Evolutionary conservation across 2,888 invertebrate genomes (phyloP).

Genomic region (Apeira syringaria): DNA sequence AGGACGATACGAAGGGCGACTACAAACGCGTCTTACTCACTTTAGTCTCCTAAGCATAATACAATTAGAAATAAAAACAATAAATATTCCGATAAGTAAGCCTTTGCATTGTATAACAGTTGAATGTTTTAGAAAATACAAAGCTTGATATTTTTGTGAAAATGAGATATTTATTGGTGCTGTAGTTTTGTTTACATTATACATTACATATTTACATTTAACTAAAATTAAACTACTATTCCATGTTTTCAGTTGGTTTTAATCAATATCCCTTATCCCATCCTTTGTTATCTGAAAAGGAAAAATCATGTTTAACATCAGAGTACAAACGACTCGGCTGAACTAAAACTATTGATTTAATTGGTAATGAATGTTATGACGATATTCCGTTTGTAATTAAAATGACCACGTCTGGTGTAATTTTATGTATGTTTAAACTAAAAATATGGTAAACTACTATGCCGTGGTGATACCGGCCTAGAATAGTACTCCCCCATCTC

Average conservation of each 20-base stretch:
- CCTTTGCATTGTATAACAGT: conserved; percentile 76
- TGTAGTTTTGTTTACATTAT: conserved; percentile 80
- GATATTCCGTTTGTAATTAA: no score
- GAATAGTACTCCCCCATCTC: no score
- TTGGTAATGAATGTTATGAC: no score
- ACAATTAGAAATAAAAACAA: conserved; percentile 38
- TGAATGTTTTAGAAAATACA: conserved; percentile 54
- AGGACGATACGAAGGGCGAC: conserved; percentile 89
- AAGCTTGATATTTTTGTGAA: conserved; percentile 81
- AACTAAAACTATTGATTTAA: no score
- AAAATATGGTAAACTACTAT: no score
- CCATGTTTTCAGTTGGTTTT: conserved; percentile 61
- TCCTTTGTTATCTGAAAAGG: conserved; percentile 73
- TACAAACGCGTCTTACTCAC: conserved; percentile 87
- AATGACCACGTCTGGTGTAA: no score
- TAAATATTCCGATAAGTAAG: conserved; percentile 62
- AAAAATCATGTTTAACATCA: no score
- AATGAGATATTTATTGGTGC: conserved; percentile 82
- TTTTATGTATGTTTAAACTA: no score
- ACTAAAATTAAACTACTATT: conserved; percentile 57
- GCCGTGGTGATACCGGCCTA: no score
- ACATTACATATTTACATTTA: conserved; percentile 68
- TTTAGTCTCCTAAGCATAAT: conserved; percentile 73
- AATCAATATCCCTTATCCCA: conserved; percentile 72
- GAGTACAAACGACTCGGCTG: no score